Evolutionary conservation across 2,797 vertebrate species (phyloP), one percentile per base, ranked within the genome.

Genomic region (Sarcophilus harrisii): DNA sequence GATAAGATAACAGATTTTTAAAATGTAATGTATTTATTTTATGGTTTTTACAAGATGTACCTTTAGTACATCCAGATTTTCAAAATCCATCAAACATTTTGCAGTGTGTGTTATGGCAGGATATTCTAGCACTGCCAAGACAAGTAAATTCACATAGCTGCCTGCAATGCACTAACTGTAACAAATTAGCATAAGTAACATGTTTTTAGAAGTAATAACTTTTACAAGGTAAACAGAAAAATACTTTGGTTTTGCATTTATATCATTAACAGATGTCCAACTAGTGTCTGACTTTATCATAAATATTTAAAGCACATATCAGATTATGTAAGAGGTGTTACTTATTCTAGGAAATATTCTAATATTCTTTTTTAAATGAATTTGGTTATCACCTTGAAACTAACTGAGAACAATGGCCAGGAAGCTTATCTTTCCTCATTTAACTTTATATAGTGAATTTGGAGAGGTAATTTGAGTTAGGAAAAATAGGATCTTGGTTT

Each of bases 61-160:
- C 98, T 97, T 97, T 94, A 92, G 97, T 96, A 90, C 96, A 96
- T 97, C 97, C 98, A 97, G 98, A 98, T 97, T 97, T 97, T 97
- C 97, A 95, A 90, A 97, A 94, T 94, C 97, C 97, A 45, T 98
- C 97, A 98, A 97, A 96, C 96, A 91, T 97, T 97, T 92, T 96
- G 97, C 96, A 96, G 97, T 96, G 93, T 96, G 97, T 97, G 97
- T 96, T 97, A 94, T 97, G 97, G 97, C 97, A 97, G 94, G 97
- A 97, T 96, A 92, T 97, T 97, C 97, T 96, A 95, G 97, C 97
- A 93, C 98, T 97, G 98, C 98, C 97, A 98, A 97, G 97, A 97
- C 94, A 97, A 98, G 98, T 96, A 96, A 96, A 96, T 96, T 96
- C 97, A 90, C 96, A 97, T 96, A 96, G 96, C 98, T 62, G 97